Evolutionary conservation across 2,113 vertebrate species (phyloP).

Genomic region (Etheostoma cragini): DNA sequence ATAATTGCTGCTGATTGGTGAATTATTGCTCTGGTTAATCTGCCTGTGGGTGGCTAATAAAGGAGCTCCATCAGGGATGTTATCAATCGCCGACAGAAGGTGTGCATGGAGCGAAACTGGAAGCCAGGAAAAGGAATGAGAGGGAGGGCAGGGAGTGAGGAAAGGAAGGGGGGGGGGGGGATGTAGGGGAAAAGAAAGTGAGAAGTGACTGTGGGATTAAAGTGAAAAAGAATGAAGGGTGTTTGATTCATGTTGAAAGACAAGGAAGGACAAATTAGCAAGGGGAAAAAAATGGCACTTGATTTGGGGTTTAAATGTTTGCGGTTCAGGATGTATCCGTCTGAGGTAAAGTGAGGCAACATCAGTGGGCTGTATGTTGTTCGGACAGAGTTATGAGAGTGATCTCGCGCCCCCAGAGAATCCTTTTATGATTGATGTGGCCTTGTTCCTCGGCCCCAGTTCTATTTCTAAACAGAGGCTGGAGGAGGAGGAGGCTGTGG

Average conservation of each 20-base stretch:
- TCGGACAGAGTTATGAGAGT: constrained; percentile 58
- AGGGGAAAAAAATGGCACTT: neutral
- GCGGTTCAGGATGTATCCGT: neutral
- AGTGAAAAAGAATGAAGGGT: constrained; percentile 2
- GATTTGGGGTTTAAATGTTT: constrained; percentile 16
- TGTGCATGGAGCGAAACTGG: constrained; percentile 54
- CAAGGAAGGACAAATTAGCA: constrained; percentile 33
- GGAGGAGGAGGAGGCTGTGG: constrained; percentile 52
- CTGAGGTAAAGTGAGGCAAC: constrained; percentile 33
- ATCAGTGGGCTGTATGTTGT: constrained; percentile 60
- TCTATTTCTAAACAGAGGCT: constrained; percentile 66
- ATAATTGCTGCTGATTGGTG: constrained; percentile 82
- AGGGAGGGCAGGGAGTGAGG: neutral
- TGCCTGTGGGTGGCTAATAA: constrained; percentile 80
- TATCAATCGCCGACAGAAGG: constrained; percentile 75
- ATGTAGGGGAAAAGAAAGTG: constrained; percentile 15
- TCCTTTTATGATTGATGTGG: constrained; percentile 73
- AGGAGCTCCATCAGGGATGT: constrained; percentile 75
- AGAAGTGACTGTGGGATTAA: constrained; percentile 35
- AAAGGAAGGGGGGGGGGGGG: neutral
- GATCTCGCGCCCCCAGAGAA: constrained; percentile 49
- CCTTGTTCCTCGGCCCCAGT: constrained; percentile 57
- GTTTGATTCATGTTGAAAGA: constrained; percentile 45
- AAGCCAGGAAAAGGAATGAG: constrained; percentile 20
- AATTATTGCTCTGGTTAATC: constrained; percentile 78